Percentiles rank a stretch among this genome's conserved stretches.
These are phyloP conservation scores for Nasonia vitripennis DNA, from an alignment of 1,140 invertebrate genomes.

Conservation along the genomic window DNA sequence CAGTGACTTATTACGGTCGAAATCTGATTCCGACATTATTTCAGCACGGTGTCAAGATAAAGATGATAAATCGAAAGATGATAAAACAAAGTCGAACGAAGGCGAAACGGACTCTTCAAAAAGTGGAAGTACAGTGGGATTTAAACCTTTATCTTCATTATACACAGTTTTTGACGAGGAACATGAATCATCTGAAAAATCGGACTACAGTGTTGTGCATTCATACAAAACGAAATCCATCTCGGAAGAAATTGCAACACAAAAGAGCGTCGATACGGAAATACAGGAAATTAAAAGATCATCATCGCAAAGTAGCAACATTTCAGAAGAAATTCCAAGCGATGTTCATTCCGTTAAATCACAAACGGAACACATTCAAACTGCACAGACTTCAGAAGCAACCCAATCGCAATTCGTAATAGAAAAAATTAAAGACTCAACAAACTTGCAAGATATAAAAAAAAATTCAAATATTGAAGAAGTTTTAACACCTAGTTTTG, in stretches of 20 bases:
- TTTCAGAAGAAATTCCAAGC: slow-evolving; percentile 57
- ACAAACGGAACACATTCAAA: slow-evolving; percentile 25
- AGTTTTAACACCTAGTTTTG: background rate
- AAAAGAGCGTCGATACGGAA: slow-evolving; percentile 49
- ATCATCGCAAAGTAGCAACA: slow-evolving; percentile 55
- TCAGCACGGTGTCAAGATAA: slow-evolving; percentile 41
- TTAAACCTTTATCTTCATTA: slow-evolving; percentile 28
- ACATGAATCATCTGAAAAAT: slow-evolving; percentile 38
- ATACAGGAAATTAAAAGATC: slow-evolving; percentile 52
- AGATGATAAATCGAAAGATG: slow-evolving; percentile 34
- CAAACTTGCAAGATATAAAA: slow-evolving; percentile 26
- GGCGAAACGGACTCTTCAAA: background rate
- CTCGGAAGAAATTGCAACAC: slow-evolving; percentile 56
- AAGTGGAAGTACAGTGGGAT: slow-evolving; percentile 11
- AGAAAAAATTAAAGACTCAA: background rate
- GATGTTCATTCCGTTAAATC: slow-evolving; percentile 52
- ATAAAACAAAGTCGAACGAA: slow-evolving; percentile 43
- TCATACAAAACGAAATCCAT: slow-evolving; percentile 50
- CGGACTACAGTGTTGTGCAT: slow-evolving; percentile 38
- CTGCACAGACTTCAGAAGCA: slow-evolving; percentile 24
- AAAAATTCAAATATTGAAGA: slow-evolving; percentile 23
- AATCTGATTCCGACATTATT: slow-evolving; percentile 68
- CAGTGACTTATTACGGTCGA: slow-evolving; percentile 67
- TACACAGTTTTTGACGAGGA: slow-evolving; percentile 33
- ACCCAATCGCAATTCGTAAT: background rate